A percentile compares a stretch with the other conserved stretches of the same genome.
phyloP scores from a whole-genome alignment of 2,888 invertebrate genomes.

The Drosophila hawaiiensis region DNA sequence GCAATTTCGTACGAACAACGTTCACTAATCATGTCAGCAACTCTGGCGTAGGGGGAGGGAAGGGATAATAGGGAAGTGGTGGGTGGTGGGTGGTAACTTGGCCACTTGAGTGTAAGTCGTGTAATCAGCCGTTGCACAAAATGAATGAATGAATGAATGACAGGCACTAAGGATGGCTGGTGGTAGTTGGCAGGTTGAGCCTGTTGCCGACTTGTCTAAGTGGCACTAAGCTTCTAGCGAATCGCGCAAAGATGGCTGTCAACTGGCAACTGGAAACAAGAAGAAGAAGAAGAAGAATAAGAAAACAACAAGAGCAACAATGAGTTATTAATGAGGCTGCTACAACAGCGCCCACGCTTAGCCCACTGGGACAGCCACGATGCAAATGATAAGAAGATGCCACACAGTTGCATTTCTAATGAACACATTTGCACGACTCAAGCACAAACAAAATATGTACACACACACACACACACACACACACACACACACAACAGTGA shows the following conservation, averaged over 20 bases:
- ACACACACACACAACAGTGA: background rate
- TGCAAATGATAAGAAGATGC: conserved; percentile 33
- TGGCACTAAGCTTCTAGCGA: conserved; percentile 33
- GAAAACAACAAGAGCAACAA: conserved; percentile 48
- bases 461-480: conserved; percentile 15
- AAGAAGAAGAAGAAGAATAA: background rate
- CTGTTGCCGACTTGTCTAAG: conserved; percentile 24
- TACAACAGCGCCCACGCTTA: conserved; percentile 15
- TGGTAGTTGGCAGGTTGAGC: conserved; percentile 1
- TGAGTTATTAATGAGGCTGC: conserved; percentile 69
- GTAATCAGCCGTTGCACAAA: conserved; percentile 56
- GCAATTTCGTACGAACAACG: background rate
- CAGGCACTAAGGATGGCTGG: background rate
- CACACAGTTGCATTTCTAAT: conserved; percentile 73
- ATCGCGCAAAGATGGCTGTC: conserved; percentile 29
- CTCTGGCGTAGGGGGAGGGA: background rate
- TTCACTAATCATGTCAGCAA: background rate
- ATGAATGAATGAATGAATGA: conserved; percentile 35
- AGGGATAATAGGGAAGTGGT: background rate
- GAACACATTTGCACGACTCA: conserved; percentile 49
- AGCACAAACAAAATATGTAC: background rate
- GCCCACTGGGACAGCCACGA: conserved; percentile 11
- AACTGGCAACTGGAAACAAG: conserved; percentile 14
- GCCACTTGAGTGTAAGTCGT: conserved; percentile 48
- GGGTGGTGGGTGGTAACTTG: conserved; percentile 5